A percentile compares a stretch with the other conserved stretches of the same genome.
Evolutionary conservation across 2,113 vertebrate genomes (phyloP).

Genomic region (Pampusana beccarii): DNA sequence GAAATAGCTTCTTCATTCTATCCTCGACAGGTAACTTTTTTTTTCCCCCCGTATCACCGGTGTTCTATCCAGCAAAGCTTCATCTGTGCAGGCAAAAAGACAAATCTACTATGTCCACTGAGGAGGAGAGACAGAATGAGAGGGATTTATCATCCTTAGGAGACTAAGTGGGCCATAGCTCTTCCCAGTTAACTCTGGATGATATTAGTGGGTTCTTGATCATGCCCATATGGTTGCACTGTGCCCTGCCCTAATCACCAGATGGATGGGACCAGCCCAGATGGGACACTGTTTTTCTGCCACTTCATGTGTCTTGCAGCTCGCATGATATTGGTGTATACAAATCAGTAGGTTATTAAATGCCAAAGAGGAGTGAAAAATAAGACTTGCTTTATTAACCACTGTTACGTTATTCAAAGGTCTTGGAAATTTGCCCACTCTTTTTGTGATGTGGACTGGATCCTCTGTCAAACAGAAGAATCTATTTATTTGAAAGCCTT

Average conservation of each 20-base stretch:
- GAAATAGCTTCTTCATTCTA: not conserved
- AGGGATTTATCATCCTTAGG: constrained; percentile 29
- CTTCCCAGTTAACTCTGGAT: not conserved
- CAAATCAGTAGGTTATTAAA: not conserved
- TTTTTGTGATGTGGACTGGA: not conserved
- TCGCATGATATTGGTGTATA: not conserved
- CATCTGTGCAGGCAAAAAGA: not conserved
- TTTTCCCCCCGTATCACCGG: not conserved
- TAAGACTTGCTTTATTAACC: not conserved
- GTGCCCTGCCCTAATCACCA: constrained; percentile 7
- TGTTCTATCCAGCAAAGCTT: not conserved
- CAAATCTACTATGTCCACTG: not conserved
- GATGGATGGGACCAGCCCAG: constrained; percentile 7
- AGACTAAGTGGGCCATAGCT: not conserved
- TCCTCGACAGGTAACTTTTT: not conserved
- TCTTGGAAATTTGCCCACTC: not conserved
- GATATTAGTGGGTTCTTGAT: constrained; percentile 18
- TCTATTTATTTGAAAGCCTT: not conserved
- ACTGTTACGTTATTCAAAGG: not conserved
- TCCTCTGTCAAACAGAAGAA: not conserved
- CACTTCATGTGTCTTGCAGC: not conserved
- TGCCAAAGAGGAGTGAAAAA: not conserved
- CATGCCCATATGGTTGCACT: not conserved
- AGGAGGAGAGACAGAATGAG: constrained; percentile 19
- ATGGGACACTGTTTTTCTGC: not conserved